These are phyloP conservation scores for Colistium nudipinnis DNA, from an alignment of 2,113 vertebrate genomes.

Conservation along the genomic window DNA sequence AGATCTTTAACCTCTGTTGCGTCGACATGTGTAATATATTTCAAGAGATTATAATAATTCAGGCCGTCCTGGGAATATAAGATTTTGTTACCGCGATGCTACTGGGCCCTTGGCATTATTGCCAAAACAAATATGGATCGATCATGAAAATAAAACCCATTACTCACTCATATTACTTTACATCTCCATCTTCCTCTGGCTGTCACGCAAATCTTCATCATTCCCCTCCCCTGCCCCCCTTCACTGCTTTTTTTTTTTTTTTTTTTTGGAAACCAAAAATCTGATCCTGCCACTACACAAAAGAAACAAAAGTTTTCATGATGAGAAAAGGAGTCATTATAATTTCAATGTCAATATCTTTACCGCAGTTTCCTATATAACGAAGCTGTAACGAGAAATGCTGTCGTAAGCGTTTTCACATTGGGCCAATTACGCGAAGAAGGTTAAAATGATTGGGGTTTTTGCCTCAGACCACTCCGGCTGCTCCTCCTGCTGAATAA, in stretches of 20 bases:
- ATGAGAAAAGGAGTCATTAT: too few species aligned
- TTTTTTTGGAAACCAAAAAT: too few species aligned
- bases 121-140: neutral
- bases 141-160: too few species aligned
- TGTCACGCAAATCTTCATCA: neutral
- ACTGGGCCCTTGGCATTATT: neutral
- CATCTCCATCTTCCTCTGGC: neutral
- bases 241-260: too few species aligned
- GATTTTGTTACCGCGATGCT: conserved; percentile 10
- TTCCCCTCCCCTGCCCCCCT: conserved; percentile 7
- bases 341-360: neutral
- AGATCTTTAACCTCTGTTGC: conserved; percentile 41
- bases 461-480: neutral
- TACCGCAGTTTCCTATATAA: neutral
- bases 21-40: conserved; percentile 52
- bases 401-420: too few species aligned
- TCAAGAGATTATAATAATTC: conserved; percentile 32
- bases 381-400: too few species aligned
- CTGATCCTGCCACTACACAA: too few species aligned
- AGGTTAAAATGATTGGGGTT: neutral
- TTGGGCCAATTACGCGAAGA: conserved; percentile 7
- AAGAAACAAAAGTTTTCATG: neutral
- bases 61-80: conserved; percentile 3
- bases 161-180: too few species aligned
- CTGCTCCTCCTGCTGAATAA: conserved; percentile 17